Base-by-base conservation (phyloP, 2,888 invertebrate genomes). In the Endotricha flammealis region DNA sequence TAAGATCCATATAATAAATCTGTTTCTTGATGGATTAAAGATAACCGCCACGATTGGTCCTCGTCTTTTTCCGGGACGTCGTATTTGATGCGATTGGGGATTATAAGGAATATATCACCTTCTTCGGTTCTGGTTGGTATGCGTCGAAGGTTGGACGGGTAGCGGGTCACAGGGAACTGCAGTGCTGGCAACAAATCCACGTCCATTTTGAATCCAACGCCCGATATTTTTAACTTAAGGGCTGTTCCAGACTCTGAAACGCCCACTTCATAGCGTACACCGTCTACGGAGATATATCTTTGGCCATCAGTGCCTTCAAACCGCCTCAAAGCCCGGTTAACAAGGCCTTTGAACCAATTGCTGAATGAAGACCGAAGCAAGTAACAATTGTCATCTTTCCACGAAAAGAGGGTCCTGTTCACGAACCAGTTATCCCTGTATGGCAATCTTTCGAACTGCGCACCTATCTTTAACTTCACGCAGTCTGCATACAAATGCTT, bases 151-250 rank as follows among this genome's bases (percentile, higher is more conserved):
- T 57, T 57, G 3, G 24, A 50, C 1, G 85, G 80, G 79, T 88
- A 87, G 1, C 81, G 69, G 0, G 53, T 48, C 36, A 72, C 72
- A 0, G 71, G 67, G 39, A 89, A 86, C 53, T 78, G 76, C n/a
- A 89, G 50, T 4, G 82, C 83, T 0, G 89, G 89, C 4, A 88
- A 89, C 29, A 90, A 50, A 50, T 90, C 90, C 0, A 89, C 73
- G 34, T 78, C 71, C 47, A 90, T 54, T 13, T 55, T 56, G 36
- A 80, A 71, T 4, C 64, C 53, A 11, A 31, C 53, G 30, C 69
- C 65, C 32, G 56, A 50, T n/a, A 90, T 63, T 13, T 58, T 62
- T 6, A 90, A 39, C 0, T 89, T 90, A 46, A 88, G 73, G 0
- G 91, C 90, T 0, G 91, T 90, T 0, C 89, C 89, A 0, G 77